Percentiles rank a stretch among this genome's conserved stretches.
phyloP scores from a whole-genome alignment of 2,888 invertebrate species.

The Drosophila lacicola region DNA sequence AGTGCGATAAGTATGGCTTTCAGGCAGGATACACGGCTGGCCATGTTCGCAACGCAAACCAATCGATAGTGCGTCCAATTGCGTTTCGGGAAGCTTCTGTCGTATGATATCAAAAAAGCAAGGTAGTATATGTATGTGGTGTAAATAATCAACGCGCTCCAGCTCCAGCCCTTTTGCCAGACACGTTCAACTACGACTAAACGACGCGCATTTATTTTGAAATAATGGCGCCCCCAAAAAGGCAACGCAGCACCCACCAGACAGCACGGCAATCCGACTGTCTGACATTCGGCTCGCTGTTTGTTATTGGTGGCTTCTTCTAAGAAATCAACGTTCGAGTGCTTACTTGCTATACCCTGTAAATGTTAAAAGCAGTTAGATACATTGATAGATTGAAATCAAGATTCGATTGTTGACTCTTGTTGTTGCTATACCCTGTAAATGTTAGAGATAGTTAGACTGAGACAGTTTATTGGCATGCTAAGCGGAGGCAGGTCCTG shows the following conservation, averaged over 20 bases:
- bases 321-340: conserved; percentile 47
- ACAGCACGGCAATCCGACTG: conserved; percentile 27
- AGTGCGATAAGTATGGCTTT: conserved; percentile 75
- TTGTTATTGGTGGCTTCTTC: conserved; percentile 36
- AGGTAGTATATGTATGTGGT: too few relatives aligned
- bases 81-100: conserved; percentile 28
- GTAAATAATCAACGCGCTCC: conserved; percentile 20
- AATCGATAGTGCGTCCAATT: conserved; percentile 66
- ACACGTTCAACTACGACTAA: conserved; percentile 72
- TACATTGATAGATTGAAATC: conserved; percentile 23
- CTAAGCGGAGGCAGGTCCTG: too few relatives aligned
- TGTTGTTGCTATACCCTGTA: conserved; percentile 32
- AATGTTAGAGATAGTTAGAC: too few relatives aligned
- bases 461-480: too few relatives aligned
- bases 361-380: not conserved
- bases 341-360: conserved; percentile 33
- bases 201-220: conserved; percentile 67
- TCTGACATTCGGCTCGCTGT: conserved; percentile 27
- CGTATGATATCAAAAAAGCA: not conserved
- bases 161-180: conserved; percentile 63
- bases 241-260: conserved; percentile 23
- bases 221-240: conserved; percentile 65
- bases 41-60: conserved; percentile 59
- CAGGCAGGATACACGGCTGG: conserved; percentile 72
- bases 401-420: conserved; percentile 33